Evolutionary conservation across 1,140 invertebrate species (phyloP).

Genomic region (Mamestra configurata): DNA sequence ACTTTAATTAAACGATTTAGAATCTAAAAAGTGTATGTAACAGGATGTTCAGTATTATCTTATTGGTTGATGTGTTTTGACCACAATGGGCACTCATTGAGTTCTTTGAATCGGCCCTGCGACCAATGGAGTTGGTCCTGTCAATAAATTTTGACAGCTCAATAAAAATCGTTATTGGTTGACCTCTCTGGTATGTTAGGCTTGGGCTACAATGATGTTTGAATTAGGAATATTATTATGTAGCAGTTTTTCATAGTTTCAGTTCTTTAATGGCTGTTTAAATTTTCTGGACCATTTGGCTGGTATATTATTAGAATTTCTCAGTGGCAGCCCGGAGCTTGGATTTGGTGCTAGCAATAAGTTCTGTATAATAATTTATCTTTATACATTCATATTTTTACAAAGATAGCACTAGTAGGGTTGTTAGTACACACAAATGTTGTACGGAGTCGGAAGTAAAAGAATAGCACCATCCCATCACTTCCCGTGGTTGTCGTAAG

Average conservation of each 20-base stretch:
- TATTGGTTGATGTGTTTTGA: slow-evolving; percentile 45
- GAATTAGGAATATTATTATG: neutral
- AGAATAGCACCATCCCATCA: no score
- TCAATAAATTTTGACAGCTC: slow-evolving; percentile 52
- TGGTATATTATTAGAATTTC: no score
- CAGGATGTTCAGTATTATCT: slow-evolving; percentile 43
- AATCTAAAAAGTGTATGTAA: slow-evolving; percentile 46
- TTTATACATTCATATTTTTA: no score
- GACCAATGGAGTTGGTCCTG: slow-evolving; percentile 20
- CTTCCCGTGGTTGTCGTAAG: no score
- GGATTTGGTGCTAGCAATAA: no score
- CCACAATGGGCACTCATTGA: slow-evolving; percentile 38
- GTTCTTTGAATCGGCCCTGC: slow-evolving; percentile 31
- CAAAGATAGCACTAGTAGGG: no score
- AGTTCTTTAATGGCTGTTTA: no score
- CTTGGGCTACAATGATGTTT: slow-evolving; percentile 2
- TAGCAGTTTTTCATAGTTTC: neutral
- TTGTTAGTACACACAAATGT: no score
- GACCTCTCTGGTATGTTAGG: slow-evolving; percentile 17
- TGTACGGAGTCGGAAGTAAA: no score
- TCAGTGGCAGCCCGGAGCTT: no score
- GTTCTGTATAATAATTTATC: no score
- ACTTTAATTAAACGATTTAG: slow-evolving; percentile 56
- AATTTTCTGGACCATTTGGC: no score
- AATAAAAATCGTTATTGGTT: slow-evolving; percentile 50